A percentile compares a stretch with the other conserved stretches of the same genome.
Evolutionary conservation across 2,113 vertebrate genomes (phyloP).

Genomic region (Calyptommatus sinebrachiatus): DNA sequence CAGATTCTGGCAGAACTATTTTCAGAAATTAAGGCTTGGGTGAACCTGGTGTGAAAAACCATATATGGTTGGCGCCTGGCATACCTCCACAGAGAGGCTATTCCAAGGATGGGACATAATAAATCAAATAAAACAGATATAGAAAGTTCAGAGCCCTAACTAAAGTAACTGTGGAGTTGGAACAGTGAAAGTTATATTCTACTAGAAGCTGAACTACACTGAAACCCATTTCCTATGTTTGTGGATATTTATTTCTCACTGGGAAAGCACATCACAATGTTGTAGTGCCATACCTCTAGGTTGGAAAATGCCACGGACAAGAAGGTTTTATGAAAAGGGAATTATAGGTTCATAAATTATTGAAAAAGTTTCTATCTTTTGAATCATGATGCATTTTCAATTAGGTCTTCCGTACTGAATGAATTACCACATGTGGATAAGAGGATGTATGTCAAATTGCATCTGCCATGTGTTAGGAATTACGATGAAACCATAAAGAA

Average conservation of each 20-base stretch:
- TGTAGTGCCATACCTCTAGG: not conserved
- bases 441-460: constrained; percentile 24
- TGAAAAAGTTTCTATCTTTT: constrained; percentile 19
- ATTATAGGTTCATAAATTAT: constrained; percentile 29
- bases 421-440: constrained; percentile 31
- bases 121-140: not conserved
- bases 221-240: not conserved
- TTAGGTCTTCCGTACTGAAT: constrained; percentile 26
- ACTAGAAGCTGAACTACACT: not conserved
- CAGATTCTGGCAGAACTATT: too few species aligned
- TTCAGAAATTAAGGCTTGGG: too few species aligned
- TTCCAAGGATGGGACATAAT: too few species aligned
- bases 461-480: constrained; percentile 22
- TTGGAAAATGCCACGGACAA: not conserved
- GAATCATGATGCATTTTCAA: constrained; percentile 26
- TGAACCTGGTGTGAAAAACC: too few species aligned
- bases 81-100: too few species aligned
- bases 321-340: constrained; percentile 14
- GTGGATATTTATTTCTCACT: not conserved
- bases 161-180: too few species aligned
- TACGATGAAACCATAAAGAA: constrained; percentile 28
- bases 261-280: not conserved
- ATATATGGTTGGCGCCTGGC: too few species aligned
- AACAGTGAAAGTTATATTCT: not conserved
- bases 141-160: too few species aligned